phyloP scores from a whole-genome alignment of 2,888 invertebrate genomes.

The Allacma fusca region DNA sequence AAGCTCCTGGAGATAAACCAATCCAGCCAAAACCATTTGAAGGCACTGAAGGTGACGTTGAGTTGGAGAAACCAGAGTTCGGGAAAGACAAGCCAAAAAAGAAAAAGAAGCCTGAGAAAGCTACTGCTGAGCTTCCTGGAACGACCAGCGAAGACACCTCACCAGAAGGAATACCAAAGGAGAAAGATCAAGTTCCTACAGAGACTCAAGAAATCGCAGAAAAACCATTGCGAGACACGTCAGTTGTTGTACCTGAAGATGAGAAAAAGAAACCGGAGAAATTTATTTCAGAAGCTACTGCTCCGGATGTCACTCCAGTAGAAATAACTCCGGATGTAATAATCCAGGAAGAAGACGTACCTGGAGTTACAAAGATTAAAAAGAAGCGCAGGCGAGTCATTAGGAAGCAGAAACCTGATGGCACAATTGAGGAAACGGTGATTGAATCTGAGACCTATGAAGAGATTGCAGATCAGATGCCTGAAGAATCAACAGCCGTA shows the following conservation, averaged over 20 bases:
- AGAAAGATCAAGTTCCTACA: slow-evolving; percentile 5
- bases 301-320: too few species aligned
- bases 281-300: slow-evolving; percentile 24
- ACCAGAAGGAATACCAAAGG: background rate
- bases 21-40: slow-evolving; percentile 57
- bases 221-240: slow-evolving; percentile 20
- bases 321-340: too few species aligned
- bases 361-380: too few species aligned
- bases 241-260: background rate
- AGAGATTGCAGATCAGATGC: slow-evolving; percentile 1
- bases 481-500: background rate
- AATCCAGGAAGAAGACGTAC: too few species aligned
- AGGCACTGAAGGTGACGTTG: slow-evolving; percentile 49
- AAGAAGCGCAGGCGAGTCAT: too few species aligned
- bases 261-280: slow-evolving; percentile 34
- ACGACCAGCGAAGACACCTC: background rate
- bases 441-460: slow-evolving; percentile 10
- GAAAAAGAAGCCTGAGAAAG: slow-evolving; percentile 33
- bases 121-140: background rate
- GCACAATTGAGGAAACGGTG: background rate
- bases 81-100: slow-evolving; percentile 39
- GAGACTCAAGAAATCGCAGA: slow-evolving; percentile 16
- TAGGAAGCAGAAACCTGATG: too few species aligned
- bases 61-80: slow-evolving; percentile 47
- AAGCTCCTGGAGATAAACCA: slow-evolving; percentile 48